These are phyloP conservation scores for Pachypeltis micranthus DNA, from an alignment of 1,140 invertebrate genomes.

Conservation along the genomic window DNA sequence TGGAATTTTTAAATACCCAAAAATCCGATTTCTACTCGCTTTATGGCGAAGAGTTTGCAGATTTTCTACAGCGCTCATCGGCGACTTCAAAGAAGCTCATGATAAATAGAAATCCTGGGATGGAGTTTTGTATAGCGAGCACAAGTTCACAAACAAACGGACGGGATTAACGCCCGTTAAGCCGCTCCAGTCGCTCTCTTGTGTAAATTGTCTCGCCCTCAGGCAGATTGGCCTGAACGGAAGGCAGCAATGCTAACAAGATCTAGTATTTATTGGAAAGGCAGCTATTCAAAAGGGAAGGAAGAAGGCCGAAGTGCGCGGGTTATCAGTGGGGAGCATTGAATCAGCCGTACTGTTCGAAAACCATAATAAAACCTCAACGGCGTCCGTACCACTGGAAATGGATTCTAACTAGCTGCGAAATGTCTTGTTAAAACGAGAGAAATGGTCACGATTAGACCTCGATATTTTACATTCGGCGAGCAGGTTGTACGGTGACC, in stretches of 20 bases:
- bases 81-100: no score
- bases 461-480: neutral
- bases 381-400: neutral
- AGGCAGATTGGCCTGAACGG: neutral
- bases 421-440: neutral
- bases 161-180: neutral
- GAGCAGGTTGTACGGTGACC: neutral
- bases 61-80: no score
- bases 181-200: neutral
- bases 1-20: no score
- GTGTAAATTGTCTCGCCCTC: neutral
- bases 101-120: no score
- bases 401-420: neutral
- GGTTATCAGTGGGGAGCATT: neutral
- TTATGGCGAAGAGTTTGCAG: no score
- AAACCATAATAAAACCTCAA: neutral
- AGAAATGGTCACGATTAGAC: neutral
- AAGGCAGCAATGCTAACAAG: neutral
- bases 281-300: neutral
- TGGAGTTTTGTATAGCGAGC: no score
- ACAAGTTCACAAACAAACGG: no score
- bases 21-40: no score
- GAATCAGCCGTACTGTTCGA: neutral
- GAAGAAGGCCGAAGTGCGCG: neutral
- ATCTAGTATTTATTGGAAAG: neutral